Percentiles rank a stretch among this genome's conserved stretches.
Evolutionary conservation across 2,888 invertebrate genomes (phyloP).

Genomic region (Cataglyphis cursor): DNA sequence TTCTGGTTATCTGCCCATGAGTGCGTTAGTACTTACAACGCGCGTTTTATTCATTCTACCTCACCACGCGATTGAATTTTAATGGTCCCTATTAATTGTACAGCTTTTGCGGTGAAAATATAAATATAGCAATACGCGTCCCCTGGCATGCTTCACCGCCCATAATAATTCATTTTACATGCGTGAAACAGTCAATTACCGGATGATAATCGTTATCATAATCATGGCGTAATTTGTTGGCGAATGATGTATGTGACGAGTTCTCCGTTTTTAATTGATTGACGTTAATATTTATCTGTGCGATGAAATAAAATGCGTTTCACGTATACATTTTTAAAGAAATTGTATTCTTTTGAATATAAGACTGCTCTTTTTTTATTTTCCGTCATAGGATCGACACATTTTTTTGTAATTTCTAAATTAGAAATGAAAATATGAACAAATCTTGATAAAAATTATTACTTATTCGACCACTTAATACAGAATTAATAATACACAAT

Average conservation of each 20-base stretch:
- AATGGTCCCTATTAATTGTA: constrained; percentile 53
- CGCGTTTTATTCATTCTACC: constrained; percentile 49
- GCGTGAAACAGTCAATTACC: constrained; percentile 56
- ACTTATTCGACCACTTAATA: background rate
- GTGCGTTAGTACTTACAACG: constrained; percentile 44
- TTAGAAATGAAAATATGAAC: background rate
- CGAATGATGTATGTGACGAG: background rate
- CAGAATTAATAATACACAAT: background rate
- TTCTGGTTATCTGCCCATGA: constrained; percentile 12
- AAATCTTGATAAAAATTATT: background rate
- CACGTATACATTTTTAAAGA: background rate
- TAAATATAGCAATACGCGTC: constrained; percentile 45
- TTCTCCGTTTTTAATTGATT: constrained; percentile 25
- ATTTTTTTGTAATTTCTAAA: background rate
- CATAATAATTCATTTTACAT: constrained; percentile 51
- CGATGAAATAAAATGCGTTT: background rate
- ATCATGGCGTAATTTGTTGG: constrained; percentile 44
- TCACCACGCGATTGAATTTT: constrained; percentile 54
- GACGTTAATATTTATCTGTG: constrained; percentile 9
- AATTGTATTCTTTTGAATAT: background rate
- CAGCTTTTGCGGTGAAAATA: constrained; percentile 53
- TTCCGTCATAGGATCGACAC: background rate
- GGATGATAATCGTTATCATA: constrained; percentile 51
- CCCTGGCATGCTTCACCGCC: constrained; percentile 3
- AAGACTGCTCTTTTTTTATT: background rate